Conservation (phyloP, 1,140 invertebrate genomes). For the Globodera ellingtonae region DNA sequence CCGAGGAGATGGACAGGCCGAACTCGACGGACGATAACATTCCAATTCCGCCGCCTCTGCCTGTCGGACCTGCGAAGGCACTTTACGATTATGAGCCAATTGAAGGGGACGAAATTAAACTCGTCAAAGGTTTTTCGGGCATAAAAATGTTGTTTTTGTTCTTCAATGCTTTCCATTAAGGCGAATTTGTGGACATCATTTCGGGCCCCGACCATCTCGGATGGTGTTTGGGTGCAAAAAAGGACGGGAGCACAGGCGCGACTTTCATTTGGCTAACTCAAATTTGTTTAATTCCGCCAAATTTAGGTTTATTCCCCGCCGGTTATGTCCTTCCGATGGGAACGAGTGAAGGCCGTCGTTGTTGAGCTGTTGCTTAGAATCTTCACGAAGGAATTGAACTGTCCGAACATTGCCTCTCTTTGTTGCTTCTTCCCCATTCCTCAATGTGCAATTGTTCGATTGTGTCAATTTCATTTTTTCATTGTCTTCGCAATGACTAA, state of each 20-base stretch:
- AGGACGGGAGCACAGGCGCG: constrained; percentile 23
- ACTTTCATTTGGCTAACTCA: too few relatives aligned
- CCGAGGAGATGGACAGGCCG: not conserved
- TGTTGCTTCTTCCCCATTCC: not conserved
- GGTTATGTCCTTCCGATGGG: constrained; percentile 45
- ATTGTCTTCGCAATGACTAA: too few relatives aligned
- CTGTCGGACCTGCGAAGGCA: constrained; percentile 44
- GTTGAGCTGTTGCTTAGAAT: not conserved
- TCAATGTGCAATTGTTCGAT: not conserved
- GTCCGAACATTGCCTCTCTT: not conserved
- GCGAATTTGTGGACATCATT: constrained; percentile 60
- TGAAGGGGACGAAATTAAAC: constrained; percentile 56
- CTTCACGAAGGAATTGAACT: not conserved
- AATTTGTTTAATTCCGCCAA: not conserved
- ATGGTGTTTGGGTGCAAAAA: constrained; percentile 57
- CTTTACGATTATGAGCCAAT: constrained; percentile 59
- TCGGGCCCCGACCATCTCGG: constrained; percentile 59
- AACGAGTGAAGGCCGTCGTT: not conserved
- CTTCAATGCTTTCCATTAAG: constrained; percentile 35
- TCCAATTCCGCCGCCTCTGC: not conserved
- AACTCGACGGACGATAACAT: not conserved
- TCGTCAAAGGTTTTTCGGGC: constrained; percentile 52
- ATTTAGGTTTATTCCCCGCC: constrained; percentile 54
- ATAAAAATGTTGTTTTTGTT: constrained; percentile 19
- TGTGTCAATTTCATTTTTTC: not conserved